These are phyloP conservation scores for Corythoichthys haematopterus DNA, from an alignment of 2,113 vertebrate genomes.

Conservation along the genomic window DNA sequence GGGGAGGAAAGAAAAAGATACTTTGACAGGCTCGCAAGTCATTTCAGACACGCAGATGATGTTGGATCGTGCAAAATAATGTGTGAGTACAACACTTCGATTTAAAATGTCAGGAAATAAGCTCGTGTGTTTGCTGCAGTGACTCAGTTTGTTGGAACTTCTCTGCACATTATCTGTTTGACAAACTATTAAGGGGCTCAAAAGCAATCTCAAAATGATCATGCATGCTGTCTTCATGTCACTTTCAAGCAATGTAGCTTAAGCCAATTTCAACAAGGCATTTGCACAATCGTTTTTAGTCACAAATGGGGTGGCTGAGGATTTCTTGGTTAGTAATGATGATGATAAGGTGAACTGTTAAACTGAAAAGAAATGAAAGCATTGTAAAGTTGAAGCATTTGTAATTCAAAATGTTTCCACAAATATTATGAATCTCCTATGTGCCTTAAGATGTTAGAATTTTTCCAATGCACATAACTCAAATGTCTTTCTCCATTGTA, in stretches of 20 bases:
- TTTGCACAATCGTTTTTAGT: neutral
- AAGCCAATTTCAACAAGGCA: neutral
- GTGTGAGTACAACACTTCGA: conserved; percentile 22
- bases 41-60: conserved; percentile 24
- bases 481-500: too few relatives aligned
- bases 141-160: conserved; percentile 10
- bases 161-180: conserved; percentile 63
- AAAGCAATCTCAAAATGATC: conserved; percentile 46
- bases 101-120: conserved; percentile 29
- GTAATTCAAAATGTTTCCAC: neutral
- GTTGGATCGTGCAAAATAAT: conserved; percentile 19
- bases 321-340: too few relatives aligned
- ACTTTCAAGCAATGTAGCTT: conserved; percentile 9
- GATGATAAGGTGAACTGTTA: neutral
- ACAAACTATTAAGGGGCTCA: conserved; percentile 46
- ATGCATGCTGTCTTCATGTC: conserved; percentile 60
- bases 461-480: too few relatives aligned
- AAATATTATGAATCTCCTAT: neutral
- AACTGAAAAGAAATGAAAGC: neutral
- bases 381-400: neutral
- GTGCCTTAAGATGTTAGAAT: neutral
- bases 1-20: conserved; percentile 58
- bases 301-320: neutral
- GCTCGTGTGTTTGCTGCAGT: conserved; percentile 58
- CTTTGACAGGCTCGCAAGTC: conserved; percentile 51